Conservation (phyloP, 1,140 invertebrate species). For the Trichonephila inaurata region DNA sequence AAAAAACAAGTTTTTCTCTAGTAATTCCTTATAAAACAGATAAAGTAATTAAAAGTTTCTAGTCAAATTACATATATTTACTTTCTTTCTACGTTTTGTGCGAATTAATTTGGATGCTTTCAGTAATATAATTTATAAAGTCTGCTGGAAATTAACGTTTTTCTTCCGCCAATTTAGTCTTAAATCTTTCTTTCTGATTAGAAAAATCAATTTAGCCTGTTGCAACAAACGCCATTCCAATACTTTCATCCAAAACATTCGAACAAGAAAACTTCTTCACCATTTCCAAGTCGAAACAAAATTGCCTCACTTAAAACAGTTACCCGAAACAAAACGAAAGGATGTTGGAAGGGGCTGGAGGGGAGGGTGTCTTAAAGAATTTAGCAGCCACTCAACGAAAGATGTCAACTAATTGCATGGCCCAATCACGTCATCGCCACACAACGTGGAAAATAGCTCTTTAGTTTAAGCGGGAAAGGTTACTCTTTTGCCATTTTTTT, state of each 20-base stretch:
- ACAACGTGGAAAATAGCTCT: constrained; percentile 7
- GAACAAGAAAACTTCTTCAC: background rate
- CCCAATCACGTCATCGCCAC: constrained; percentile 47
- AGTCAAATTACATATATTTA: too few species aligned
- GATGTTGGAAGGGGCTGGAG: too few species aligned
- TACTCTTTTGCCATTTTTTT: background rate
- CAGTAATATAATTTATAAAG: too few species aligned
- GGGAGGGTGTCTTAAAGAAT: background rate
- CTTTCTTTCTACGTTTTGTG: too few species aligned
- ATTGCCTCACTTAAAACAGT: constrained; percentile 45
- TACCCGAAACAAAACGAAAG: constrained; percentile 17
- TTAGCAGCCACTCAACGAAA: constrained; percentile 24
- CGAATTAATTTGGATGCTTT: too few species aligned
- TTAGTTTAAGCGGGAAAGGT: background rate
- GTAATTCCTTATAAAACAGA: too few species aligned
- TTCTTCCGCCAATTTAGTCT: too few species aligned
- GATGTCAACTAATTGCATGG: constrained; percentile 34
- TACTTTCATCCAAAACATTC: background rate
- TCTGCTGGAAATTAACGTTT: too few species aligned
- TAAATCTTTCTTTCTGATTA: background rate
- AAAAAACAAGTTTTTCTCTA: too few species aligned
- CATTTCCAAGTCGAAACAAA: background rate
- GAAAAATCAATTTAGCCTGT: background rate
- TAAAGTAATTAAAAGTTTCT: too few species aligned
- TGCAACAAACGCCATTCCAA: background rate